Base-by-base conservation (phyloP, 2,888 invertebrate species). In the Steromphala cineraria region DNA sequence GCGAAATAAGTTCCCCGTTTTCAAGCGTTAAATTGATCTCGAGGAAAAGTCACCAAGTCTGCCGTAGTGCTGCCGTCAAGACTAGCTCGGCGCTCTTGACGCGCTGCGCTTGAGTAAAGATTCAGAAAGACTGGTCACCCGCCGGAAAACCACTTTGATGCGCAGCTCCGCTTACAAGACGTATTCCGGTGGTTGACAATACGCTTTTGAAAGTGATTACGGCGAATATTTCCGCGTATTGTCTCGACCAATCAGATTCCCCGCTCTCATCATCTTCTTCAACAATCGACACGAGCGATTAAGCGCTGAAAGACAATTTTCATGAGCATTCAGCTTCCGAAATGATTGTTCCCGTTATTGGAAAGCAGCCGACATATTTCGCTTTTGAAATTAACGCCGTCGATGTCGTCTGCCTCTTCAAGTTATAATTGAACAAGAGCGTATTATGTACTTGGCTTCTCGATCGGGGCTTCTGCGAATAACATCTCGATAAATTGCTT, bases 401-500 rank as follows among this genome's bases (percentile, higher is more conserved):
- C 62, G 62, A 17, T 28, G 62, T 62, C 21, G 62, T 62, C 62
- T 62, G 62, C 62, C 62, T 62, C 62, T 62, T 62, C 62, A 62
- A 28, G 28, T 62, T 62, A 28, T 62, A 62, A 62, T 62, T 62
- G 62, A 62, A 62, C 28, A 62, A 24, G 62, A 28, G 15, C 62
- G 21, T 28, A 28, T 62, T 62, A 62, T 62, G 62, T 28, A 62
- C 62, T 28, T 28, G 10, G 24, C 21, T 10, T 10, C 62, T 4
- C 62, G 24, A 62, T 24, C 62, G 13, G 62, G 15, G 28, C 24
- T 28, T n/a, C 62, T 28, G 56, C 36, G 56, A 78, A 78, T 78
- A 56, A 78, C 56, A 62, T 62, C 62, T 62, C 52, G 56, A 62
- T 62, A 62, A 78, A 56, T 78, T 56, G 78, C 78, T 78, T 78